Evolutionary conservation across 2,113 vertebrate species (phyloP).

Genomic region (Toxostoma redivivum): DNA sequence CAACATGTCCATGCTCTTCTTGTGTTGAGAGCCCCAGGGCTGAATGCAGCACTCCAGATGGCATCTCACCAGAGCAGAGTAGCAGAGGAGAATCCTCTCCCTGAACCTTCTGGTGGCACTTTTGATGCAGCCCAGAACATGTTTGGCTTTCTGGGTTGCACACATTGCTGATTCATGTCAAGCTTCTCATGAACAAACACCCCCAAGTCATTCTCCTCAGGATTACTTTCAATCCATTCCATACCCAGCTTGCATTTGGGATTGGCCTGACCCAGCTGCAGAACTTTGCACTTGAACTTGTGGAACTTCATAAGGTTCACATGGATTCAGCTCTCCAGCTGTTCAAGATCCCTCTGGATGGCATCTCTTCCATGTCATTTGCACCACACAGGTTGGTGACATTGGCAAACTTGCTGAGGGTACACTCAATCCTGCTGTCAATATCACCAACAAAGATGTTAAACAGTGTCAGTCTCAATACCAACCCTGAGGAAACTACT

Average conservation of each 20-base stretch:
- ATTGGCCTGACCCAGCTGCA: not conserved
- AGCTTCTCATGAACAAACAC: not conserved
- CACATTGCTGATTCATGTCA: not conserved
- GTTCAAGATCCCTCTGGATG: not conserved
- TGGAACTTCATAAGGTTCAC: not conserved
- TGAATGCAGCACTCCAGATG: not conserved
- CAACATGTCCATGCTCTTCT: not conserved
- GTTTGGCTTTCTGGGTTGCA: not conserved
- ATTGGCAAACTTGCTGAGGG: not conserved
- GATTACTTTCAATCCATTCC: not conserved
- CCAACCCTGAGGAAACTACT: not conserved
- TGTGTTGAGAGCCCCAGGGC: not conserved
- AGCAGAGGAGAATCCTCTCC: not conserved
- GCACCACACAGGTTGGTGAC: too few species aligned
- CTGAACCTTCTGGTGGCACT: not conserved
- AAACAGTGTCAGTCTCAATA: accelerated
- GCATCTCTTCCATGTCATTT: not conserved
- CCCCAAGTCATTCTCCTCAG: not conserved
- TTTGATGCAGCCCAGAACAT: not conserved
- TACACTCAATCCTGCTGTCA: not conserved
- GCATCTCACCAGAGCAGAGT: not conserved
- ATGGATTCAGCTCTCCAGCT: not conserved
- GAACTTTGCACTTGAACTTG: too few species aligned
- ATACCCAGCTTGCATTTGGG: not conserved
- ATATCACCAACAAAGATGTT: not conserved